A percentile compares a stretch with the other conserved stretches of the same genome.
Conservation (phyloP, 2,888 invertebrate species). For the Hirtodrosophila confusa region DNA sequence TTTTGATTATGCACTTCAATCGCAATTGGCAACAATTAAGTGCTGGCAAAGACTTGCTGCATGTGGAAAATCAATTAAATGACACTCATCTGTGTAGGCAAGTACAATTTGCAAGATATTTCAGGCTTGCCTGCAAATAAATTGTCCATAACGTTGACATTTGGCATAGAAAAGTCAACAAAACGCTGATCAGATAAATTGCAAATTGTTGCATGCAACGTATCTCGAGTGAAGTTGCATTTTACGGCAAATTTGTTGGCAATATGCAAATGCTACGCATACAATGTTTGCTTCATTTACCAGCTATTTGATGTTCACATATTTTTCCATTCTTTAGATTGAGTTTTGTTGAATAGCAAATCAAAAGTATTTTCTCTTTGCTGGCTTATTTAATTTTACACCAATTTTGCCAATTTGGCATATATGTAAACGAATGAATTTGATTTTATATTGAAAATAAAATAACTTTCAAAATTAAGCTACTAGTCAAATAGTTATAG, state of each 20-base stretch:
- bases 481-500: too few species aligned
- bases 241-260: conserved; percentile 8
- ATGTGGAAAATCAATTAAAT: conserved; percentile 48
- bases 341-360: conserved; percentile 4
- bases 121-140: conserved; percentile 27
- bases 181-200: conserved; percentile 38
- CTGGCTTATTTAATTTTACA: conserved; percentile 11
- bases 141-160: conserved; percentile 18
- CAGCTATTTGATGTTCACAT: conserved; percentile 2
- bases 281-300: conserved; percentile 16
- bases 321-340: conserved; percentile 1
- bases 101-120: conserved; percentile 26
- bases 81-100: conserved; percentile 33
- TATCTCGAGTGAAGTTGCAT: background rate
- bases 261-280: conserved; percentile 42
- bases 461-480: too few species aligned
- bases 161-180: conserved; percentile 26
- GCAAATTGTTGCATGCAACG: conserved; percentile 15
- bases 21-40: conserved; percentile 8
- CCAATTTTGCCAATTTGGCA: background rate
- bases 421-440: too few species aligned
- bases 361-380: background rate
- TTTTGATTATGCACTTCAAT: conserved; percentile 10
- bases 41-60: conserved; percentile 20
- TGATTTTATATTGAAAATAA: too few species aligned